These are phyloP conservation scores for Bellardia bayeri DNA, from an alignment of 2,888 invertebrate genomes.

Conservation along the genomic window DNA sequence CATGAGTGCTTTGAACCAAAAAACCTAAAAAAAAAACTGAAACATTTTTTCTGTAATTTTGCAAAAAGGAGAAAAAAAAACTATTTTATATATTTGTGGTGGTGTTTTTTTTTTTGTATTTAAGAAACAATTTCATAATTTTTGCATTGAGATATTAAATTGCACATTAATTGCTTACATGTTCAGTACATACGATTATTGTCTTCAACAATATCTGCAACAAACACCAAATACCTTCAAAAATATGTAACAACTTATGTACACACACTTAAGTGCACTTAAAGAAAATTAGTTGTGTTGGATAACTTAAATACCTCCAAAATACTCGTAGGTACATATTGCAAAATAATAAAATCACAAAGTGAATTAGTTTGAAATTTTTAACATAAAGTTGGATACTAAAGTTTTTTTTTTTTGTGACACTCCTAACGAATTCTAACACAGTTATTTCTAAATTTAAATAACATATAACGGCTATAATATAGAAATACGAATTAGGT, in stretches of 20 bases:
- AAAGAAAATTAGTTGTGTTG: constrained; percentile 4
- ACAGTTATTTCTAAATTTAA: too few species aligned
- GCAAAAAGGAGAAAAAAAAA: constrained; percentile 8
- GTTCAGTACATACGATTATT: constrained; percentile 35
- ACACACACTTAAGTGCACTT: background rate
- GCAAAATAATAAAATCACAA: too few species aligned
- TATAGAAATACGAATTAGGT: too few species aligned
- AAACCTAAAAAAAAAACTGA: constrained; percentile 22
- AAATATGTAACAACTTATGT: constrained; percentile 2
- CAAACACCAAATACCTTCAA: constrained; percentile 38
- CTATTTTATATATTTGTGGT: constrained; percentile 34
- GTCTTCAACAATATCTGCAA: constrained; percentile 35
- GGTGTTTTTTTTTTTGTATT: constrained; percentile 20
- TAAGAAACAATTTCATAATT: constrained; percentile 67
- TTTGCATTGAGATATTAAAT: constrained; percentile 73
- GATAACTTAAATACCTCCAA: too few species aligned
- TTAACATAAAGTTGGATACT: too few species aligned
- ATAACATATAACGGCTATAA: too few species aligned
- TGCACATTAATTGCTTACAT: constrained; percentile 72
- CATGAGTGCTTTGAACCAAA: constrained; percentile 64
- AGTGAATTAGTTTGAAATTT: too few species aligned
- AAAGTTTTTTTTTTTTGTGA: too few species aligned
- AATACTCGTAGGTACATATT: too few species aligned
- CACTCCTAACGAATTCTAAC: too few species aligned
- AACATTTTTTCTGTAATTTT: constrained; percentile 35